Conservation (phyloP, 2,797 vertebrate species). For the Xenopus petersii region DNA sequence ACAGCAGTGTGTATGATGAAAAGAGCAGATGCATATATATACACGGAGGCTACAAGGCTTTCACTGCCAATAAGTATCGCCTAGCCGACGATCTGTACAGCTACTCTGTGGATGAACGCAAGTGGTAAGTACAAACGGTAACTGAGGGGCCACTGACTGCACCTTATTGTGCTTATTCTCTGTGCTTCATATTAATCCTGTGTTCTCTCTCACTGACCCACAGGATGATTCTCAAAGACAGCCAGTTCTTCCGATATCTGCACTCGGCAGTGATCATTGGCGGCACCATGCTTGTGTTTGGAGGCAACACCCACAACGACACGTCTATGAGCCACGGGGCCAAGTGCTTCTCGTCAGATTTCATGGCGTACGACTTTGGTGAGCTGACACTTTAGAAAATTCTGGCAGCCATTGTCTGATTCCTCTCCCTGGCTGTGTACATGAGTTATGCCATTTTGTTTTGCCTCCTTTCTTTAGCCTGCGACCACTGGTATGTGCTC, state of each 20-base stretch:
- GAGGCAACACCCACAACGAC: conserved; percentile 97
- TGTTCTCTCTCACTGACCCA: conserved; percentile 40
- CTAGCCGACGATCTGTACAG: conserved; percentile 92
- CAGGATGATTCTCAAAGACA: conserved; percentile 92
- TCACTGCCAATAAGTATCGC: conserved; percentile 93
- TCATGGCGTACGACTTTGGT: conserved; percentile 93
- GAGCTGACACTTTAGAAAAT: conserved; percentile 48
- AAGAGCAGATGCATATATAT: conserved; percentile 81
- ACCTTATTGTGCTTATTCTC: no score
- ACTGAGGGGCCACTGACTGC: no score
- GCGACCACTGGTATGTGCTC: conserved; percentile 87
- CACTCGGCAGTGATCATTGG: conserved; percentile 88
- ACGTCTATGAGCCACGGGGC: conserved; percentile 97
- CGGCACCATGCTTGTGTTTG: conserved; percentile 91
- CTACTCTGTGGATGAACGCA: conserved; percentile 78
- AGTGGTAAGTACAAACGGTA: conserved; percentile 72
- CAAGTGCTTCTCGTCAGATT: conserved; percentile 96
- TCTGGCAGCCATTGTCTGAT: no score
- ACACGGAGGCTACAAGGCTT: conserved; percentile 96
- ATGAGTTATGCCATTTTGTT: background rate
- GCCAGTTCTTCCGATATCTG: conserved; percentile 90
- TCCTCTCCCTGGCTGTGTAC: no score
- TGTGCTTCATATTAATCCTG: background rate
- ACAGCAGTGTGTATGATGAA: conserved; percentile 90
- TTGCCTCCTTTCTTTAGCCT: conserved; percentile 67